These are phyloP conservation scores for Epinephelus lanceolatus DNA, from an alignment of 2,113 vertebrate species.

Conservation along the genomic window DNA sequence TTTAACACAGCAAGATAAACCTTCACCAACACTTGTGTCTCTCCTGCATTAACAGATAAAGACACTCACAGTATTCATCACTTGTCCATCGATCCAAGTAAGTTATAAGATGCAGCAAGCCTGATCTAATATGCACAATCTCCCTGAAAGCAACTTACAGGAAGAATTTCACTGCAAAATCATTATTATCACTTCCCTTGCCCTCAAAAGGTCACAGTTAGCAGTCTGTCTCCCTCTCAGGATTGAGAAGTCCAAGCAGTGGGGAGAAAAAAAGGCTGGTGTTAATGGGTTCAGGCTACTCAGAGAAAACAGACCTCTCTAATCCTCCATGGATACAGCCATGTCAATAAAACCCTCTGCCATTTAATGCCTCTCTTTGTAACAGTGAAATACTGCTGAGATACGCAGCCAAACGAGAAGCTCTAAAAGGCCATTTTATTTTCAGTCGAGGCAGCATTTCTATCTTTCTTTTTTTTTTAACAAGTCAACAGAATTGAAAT, in stretches of 20 bases:
- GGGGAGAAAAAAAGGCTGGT: constrained; percentile 50
- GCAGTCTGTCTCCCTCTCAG: constrained; percentile 9
- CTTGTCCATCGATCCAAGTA: background rate
- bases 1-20: background rate
- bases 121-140: background rate
- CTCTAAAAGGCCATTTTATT: constrained; percentile 58
- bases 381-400: constrained; percentile 68
- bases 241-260: constrained; percentile 50
- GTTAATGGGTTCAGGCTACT: constrained; percentile 75
- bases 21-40: constrained; percentile 6
- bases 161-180: constrained; percentile 19
- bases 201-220: constrained; percentile 15
- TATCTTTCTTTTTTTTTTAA: background rate
- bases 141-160: constrained; percentile 15
- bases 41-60: background rate
- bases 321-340: constrained; percentile 73
- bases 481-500: constrained; percentile 56
- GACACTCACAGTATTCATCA: background rate
- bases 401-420: constrained; percentile 47
- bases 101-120: constrained; percentile 11
- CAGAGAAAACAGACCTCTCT: constrained; percentile 69
- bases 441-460: constrained; percentile 56
- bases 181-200: constrained; percentile 24
- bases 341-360: constrained; percentile 76
- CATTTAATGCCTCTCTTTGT: constrained; percentile 70